Evolutionary conservation across 2,888 invertebrate species (phyloP), one percentile per base, ranked within the genome.

Genomic region (Cryptophagus acutangulus): DNA sequence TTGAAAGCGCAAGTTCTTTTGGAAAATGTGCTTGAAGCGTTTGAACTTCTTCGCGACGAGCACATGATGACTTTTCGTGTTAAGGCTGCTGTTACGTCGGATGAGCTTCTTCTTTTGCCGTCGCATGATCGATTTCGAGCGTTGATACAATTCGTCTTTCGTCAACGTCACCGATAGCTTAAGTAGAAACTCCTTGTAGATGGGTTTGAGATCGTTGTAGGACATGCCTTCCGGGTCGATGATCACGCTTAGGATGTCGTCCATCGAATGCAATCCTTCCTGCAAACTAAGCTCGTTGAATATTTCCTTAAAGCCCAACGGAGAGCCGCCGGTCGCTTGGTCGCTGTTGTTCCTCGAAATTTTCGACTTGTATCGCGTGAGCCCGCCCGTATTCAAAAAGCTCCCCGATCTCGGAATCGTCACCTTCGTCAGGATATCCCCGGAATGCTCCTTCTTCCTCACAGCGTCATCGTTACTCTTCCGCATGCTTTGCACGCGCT

Each of bases 171-270:
- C 82, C 2, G 91, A 88, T 48, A 92, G 71, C 69, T 91, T 91
- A 24, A 91, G 69, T 33, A 92, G 72, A 62, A 92, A 88, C 70
- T 91, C 91, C 66, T 91, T 89, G 65, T 92, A 91, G 47, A 91
- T 85, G 29, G 91, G 91, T 66, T 90, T 90, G 45, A 92, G 74
- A 61, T 91, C 90, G 71, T 91, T 91, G 68, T 90, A 91, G 39
- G 89, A 89, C 90, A 91, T 91, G 43, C 91, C 91, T 66, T 91
- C 88, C 20, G 89, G 83, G 68, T 90, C 87, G 57, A 92, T 88
- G 63, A 92, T 91, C 61, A 87, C 86, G 59, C 84, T 86, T 35
- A 92, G 74, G 57, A 89, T 89, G 59, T 89, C 89, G 63, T 91
- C 90, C 71, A 90, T 80, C 40, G 87, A 89, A 63, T 87, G 86